Evolutionary conservation across 1,140 invertebrate species (phyloP).

Genomic region (Mamestra configurata): DNA sequence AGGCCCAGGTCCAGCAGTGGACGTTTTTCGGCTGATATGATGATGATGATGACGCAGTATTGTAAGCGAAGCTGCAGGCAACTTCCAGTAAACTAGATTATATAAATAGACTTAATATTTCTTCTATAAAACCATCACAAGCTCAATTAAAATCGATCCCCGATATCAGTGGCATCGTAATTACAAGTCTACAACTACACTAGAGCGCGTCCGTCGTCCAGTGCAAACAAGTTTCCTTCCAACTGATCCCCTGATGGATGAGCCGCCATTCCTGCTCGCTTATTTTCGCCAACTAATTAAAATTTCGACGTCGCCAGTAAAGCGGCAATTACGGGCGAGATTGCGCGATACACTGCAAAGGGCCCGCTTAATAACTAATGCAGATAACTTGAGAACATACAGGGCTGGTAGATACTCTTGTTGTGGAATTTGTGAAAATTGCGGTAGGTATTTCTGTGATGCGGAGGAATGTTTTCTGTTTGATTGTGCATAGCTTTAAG

Average conservation of each 20-base stretch:
- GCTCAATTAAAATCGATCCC: slow-evolving; percentile 26
- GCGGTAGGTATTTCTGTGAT: too few relatives aligned
- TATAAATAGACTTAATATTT: not conserved
- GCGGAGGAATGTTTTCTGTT: too few relatives aligned
- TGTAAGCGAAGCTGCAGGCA: not conserved
- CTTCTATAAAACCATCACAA: slow-evolving; percentile 4
- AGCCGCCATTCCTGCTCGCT: slow-evolving; percentile 36
- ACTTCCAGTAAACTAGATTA: not conserved
- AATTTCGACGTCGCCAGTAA: slow-evolving; percentile 60
- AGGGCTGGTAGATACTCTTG: slow-evolving; percentile 27
- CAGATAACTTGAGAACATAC: slow-evolving; percentile 45
- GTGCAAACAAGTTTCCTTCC: slow-evolving; percentile 45
- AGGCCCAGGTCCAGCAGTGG: too few relatives aligned
- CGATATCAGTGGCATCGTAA: slow-evolving; percentile 27
- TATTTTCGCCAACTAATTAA: slow-evolving; percentile 64
- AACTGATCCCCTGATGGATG: slow-evolving; percentile 53
- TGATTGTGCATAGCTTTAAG: too few relatives aligned
- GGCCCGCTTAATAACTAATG: slow-evolving; percentile 52
- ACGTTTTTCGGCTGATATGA: too few relatives aligned
- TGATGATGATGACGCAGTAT: too few relatives aligned
- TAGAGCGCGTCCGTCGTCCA: not conserved
- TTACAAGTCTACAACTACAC: slow-evolving; percentile 3
- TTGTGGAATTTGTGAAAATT: slow-evolving; percentile 6
- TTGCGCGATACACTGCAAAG: slow-evolving; percentile 58
- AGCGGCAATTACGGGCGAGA: slow-evolving; percentile 60